Evolutionary conservation across 2,113 vertebrate genomes (phyloP), one percentile per base, ranked within the genome.

Genomic region (Oncorhynchus tshawytscha): DNA sequence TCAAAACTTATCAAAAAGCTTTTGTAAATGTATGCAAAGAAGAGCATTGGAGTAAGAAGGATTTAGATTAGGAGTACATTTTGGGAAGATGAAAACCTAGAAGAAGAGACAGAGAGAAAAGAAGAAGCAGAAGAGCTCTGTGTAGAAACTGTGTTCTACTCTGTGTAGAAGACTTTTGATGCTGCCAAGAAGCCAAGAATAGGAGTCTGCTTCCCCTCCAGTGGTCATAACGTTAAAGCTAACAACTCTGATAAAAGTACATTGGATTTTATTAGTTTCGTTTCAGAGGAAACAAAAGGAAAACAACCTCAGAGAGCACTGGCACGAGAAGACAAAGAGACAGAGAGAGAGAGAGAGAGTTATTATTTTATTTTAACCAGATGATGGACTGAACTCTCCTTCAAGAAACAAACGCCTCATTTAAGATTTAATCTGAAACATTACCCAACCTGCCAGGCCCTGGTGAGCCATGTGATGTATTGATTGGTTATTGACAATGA

Each of bases 311-410:
- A 84, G 84, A 86, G 82, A 76, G 80, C 73, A 49, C 84, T 91
- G 91, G 89, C 87, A 88, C 62, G 66, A 82, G 87, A 90, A 87
- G 78, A 88, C 85, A 79, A 59, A 16, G 67, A 59, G 45, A 7
- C 34, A 1, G 69, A 84, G 79, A 69, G 59, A 39, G 34, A 39
- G 67, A 1, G 69, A 84, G 79, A 69, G 59, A 76, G 70, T 78
- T 87, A 64, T 86, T 91, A 67, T 87, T 91, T 86, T 86, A 92
- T 92, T 89, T 85, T 70, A 87, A 86, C 84, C 91, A 92, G 90
- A 93, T 90, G 91, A 91, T 82, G 83, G 72, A 54, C 51, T 54
- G 51, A 83, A 82, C 85, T 73, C 71, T 81, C 78, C 80, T 84
- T 86, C 83, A 60, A 45, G 39, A 11, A 11, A 45, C 39, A 45